Base-by-base conservation (phyloP, 2,797 vertebrate species). In the Galaxias olidus region DNA sequence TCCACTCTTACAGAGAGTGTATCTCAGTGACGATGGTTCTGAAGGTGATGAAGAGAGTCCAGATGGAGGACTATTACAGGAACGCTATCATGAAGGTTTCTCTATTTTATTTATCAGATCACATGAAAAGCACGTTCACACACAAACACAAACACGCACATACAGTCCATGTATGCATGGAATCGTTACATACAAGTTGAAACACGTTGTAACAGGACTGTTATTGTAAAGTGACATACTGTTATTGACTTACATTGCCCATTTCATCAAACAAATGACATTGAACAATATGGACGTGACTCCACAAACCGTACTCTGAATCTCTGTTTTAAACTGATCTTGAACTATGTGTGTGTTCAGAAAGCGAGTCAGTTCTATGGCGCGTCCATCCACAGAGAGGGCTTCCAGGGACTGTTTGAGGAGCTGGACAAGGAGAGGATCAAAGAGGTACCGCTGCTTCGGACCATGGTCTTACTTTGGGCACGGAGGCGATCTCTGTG, bases 401-500 rank as follows among this genome's bases (percentile, higher is more conserved):
- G 88, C 50, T 94, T 94, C 71, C 91, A 91, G 89, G 87, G 82
- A n/a, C 79, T 94, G 62, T 94, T 94, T 58, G 84, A 90, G 9
- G 92, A 93, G 61, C 73, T 94, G 1, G 93, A 94, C 77, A 92
- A 83, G 66, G 87, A 88, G 30, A 77, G 83, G 12, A 66, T 91
- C 59, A 92, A 84, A 72, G 86, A 93, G 90, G 93, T 94, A 51
- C 12, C 30, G 13, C 8, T 59, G 4, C 47, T 6, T 30, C 30
- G 2, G 30, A 30, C 30, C 53, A 40, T n/a, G 1, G 15, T 45
- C 9, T 59, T 9, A 14, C 41, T 15, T 9, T 14, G 4, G 14
- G 14, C 30, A 58, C 7, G 30, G 30, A 3, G 30, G 30, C 30
- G 6, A 30, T 30, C 30, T 30, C 30, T 30, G 30, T 30, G 6